A percentile compares a stretch with the other conserved stretches of the same genome.
Conservation (phyloP, 2,113 vertebrate species). For the Festucalex cinctus region DNA sequence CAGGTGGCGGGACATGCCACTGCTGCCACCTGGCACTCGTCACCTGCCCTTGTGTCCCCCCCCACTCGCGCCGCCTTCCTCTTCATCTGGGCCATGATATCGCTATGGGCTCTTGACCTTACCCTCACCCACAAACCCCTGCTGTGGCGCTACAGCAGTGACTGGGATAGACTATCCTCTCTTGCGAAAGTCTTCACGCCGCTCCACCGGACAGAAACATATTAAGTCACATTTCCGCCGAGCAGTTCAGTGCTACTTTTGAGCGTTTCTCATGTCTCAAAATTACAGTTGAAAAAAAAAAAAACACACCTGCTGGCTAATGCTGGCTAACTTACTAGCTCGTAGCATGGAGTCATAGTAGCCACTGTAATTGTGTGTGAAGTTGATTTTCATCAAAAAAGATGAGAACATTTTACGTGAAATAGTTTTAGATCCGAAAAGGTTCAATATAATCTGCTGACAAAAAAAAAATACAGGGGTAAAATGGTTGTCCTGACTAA, state of each 20-base stretch:
- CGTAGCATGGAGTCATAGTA: too few relatives aligned
- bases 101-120: conserved; percentile 59
- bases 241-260: not conserved
- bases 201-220: conserved; percentile 28
- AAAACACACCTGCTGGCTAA: too few relatives aligned
- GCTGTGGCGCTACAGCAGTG: conserved; percentile 25
- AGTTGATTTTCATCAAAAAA: too few relatives aligned
- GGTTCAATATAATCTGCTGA: too few relatives aligned
- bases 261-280: not conserved
- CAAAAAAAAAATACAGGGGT: too few relatives aligned
- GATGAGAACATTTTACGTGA: too few relatives aligned
- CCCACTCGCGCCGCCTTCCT: conserved; percentile 26
- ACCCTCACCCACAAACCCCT: conserved; percentile 35
- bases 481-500: too few relatives aligned
- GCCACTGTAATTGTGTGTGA: too few relatives aligned
- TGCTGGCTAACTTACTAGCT: too few relatives aligned
- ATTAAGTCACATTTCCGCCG: conserved; percentile 1
- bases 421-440: too few relatives aligned
- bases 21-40: conserved; percentile 65
- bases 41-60: conserved; percentile 21
- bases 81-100: conserved; percentile 52
- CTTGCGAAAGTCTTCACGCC: conserved; percentile 22
- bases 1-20: conserved; percentile 69
- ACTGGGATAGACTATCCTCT: conserved; percentile 27
- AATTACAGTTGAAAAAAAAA: too few relatives aligned